Base-by-base conservation (phyloP, 2,888 invertebrate species). In the Xanthorhoe designata region DNA sequence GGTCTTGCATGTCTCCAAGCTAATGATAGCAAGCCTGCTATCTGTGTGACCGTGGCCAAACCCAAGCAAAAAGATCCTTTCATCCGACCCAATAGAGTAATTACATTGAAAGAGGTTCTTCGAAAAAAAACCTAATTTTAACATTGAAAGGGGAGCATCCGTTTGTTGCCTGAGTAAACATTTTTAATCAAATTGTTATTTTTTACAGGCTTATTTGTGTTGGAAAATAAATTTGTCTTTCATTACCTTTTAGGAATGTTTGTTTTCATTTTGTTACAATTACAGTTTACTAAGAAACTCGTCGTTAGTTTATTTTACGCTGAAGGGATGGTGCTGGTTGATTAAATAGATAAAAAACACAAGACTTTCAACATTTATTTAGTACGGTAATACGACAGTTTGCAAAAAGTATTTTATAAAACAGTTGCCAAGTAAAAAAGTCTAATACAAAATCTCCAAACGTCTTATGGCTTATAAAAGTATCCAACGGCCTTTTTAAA, bases 31-130 rank as follows among this genome's bases (percentile, higher is more conserved):
- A 24, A 24, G 5, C 32, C 4, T 24, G 38, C 17, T 53, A 53
- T 18, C 18, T 10, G 32, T 53, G 60, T 61, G 45, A 61, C 17
- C n/a, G 53, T 7, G n/a, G n/a, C n/a, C 51, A 50, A 35, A 54
- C 45, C 18, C 29, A 51, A 49, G 55, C 45, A 57, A 54, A 77
- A 69, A 65, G 74, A 81, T 80, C 83, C 78, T 85, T 88, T 85
- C 79, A 84, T 79, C 76, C 77, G 75, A 72, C 74, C 80, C 82
- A 80, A 84, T 86, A 82, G 83, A 84, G 85, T 87, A 87, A 87
- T 87, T 85, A 85, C 84, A 83, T 84, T 78, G 80, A 73, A 72
- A 81, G 80, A 76, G 80, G 77, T 75, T 75, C 76, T 77, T 47
- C 69, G 68, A 75, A 77, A 77, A 83, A 83, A 82, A 79, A 77